Percentiles rank a stretch among this genome's conserved stretches.
Evolutionary conservation across 2,113 vertebrate genomes (phyloP).

Genomic region (Dasyurus viverrinus): DNA sequence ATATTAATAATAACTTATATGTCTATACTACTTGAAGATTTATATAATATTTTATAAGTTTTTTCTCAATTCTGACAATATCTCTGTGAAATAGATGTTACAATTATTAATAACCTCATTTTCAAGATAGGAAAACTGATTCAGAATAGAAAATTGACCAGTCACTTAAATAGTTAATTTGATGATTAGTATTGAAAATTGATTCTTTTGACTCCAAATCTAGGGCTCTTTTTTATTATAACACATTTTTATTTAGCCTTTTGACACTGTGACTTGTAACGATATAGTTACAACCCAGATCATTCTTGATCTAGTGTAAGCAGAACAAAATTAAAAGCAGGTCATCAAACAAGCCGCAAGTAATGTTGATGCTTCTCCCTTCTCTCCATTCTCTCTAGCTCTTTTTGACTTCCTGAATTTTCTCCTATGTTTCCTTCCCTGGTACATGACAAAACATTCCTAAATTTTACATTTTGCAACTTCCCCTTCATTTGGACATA

Average conservation of each 20-base stretch:
- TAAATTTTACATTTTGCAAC: not conserved
- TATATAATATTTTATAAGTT: not conserved
- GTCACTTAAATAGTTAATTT: not conserved
- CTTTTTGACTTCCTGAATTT: not conserved
- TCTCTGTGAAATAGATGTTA: not conserved
- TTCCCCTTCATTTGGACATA: not conserved
- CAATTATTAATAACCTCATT: not conserved
- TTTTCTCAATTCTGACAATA: not conserved
- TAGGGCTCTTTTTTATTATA: not conserved
- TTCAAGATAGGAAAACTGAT: not conserved
- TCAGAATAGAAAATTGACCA: not conserved
- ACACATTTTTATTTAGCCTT: not conserved
- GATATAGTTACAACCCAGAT: not conserved
- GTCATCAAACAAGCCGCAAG: not conserved
- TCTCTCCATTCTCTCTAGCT: not conserved
- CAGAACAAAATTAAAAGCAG: not conserved
- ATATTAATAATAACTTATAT: not conserved
- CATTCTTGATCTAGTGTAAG: not conserved
- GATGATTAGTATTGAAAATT: not conserved
- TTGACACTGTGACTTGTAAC: not conserved
- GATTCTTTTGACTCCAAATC: not conserved
- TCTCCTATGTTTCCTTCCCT: not conserved
- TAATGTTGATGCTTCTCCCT: not conserved
- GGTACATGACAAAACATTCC: not conserved
- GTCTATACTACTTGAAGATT: not conserved